These are phyloP conservation scores for Melieria picta DNA, from an alignment of 2,888 invertebrate species.

Conservation along the genomic window DNA sequence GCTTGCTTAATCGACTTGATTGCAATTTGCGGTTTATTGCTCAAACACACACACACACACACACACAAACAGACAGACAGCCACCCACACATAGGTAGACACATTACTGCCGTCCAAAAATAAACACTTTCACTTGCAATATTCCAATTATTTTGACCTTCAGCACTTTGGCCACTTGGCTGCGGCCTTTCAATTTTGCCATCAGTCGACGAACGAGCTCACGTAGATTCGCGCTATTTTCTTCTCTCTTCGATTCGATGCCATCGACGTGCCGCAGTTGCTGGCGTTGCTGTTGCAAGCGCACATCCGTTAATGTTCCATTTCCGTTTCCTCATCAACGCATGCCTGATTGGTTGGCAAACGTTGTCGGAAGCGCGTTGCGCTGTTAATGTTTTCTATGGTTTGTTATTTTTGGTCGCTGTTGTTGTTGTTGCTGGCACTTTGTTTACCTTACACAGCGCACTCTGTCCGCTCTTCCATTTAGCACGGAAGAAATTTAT, in stretches of 20 bases:
- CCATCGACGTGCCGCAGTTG: slow-evolving; percentile 8
- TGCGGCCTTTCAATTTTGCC: too few relatives aligned
- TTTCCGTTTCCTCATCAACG: slow-evolving; percentile 51
- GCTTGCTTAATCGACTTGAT: slow-evolving; percentile 50
- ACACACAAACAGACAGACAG: slow-evolving; percentile 34
- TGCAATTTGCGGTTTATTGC: slow-evolving; percentile 35
- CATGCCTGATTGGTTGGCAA: slow-evolving; percentile 17
- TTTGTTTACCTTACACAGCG: not conserved
- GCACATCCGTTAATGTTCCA: slow-evolving; percentile 49
- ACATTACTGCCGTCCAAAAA: not conserved
- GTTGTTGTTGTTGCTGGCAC: slow-evolving; percentile 7
- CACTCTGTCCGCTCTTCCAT: not conserved
- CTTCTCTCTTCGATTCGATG: not conserved
- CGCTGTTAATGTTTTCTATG: not conserved
- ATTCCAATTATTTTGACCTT: slow-evolving; percentile 44
- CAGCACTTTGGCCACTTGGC: slow-evolving; percentile 26
- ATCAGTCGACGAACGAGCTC: not conserved
- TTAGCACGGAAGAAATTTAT: slow-evolving; percentile 31
- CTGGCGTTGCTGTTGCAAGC: slow-evolving; percentile 36
- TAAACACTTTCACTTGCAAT: not conserved
- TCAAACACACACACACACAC: not conserved
- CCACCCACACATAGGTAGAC: slow-evolving; percentile 7
- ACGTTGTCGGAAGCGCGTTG: not conserved
- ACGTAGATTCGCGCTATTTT: not conserved
- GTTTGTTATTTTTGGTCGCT: not conserved